Evolutionary conservation across 2,113 vertebrate genomes (phyloP).

Genomic region (Sinocyclocheilus rhinocerous): DNA sequence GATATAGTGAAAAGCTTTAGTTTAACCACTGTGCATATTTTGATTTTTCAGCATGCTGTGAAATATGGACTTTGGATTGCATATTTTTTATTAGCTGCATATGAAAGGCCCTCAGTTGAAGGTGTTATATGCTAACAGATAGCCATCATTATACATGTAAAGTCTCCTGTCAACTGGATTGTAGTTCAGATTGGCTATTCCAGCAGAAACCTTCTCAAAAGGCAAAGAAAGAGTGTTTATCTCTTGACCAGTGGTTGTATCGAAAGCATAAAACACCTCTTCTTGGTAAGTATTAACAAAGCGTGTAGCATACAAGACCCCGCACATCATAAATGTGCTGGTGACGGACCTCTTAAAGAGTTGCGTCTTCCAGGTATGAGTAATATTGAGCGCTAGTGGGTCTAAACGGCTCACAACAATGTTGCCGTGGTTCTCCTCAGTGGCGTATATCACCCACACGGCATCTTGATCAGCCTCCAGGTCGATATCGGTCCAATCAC

Average conservation of each 20-base stretch:
- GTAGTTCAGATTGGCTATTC: conserved; percentile 72
- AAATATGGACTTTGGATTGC: neutral
- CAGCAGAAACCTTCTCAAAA: conserved; percentile 67
- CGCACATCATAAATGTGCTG: conserved; percentile 88
- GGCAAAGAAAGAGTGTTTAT: conserved; percentile 65
- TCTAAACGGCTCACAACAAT: conserved; percentile 68
- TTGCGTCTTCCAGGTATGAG: conserved; percentile 83
- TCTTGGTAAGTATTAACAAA: conserved; percentile 68
- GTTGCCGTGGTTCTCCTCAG: conserved; percentile 72
- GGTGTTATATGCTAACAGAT: conserved; percentile 68
- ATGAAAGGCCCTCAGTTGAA: neutral
- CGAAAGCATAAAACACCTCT: conserved; percentile 89
- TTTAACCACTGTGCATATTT: neutral
- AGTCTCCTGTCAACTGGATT: conserved; percentile 66
- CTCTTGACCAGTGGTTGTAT: conserved; percentile 78
- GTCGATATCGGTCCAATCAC: conserved; percentile 75
- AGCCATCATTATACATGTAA: conserved; percentile 74
- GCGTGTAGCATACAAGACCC: conserved; percentile 86
- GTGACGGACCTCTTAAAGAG: conserved; percentile 77
- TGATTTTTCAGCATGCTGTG: neutral
- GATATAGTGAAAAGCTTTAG: neutral
- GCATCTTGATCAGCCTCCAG: conserved; percentile 74
- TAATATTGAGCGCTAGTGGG: conserved; percentile 42
- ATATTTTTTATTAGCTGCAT: neutral
- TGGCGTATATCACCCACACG: conserved; percentile 74